A percentile compares a stretch with the other conserved stretches of the same genome.
These are phyloP conservation scores for Saiga tatarica DNA, from an alignment of 2,113 vertebrate species.

Conservation along the genomic window DNA sequence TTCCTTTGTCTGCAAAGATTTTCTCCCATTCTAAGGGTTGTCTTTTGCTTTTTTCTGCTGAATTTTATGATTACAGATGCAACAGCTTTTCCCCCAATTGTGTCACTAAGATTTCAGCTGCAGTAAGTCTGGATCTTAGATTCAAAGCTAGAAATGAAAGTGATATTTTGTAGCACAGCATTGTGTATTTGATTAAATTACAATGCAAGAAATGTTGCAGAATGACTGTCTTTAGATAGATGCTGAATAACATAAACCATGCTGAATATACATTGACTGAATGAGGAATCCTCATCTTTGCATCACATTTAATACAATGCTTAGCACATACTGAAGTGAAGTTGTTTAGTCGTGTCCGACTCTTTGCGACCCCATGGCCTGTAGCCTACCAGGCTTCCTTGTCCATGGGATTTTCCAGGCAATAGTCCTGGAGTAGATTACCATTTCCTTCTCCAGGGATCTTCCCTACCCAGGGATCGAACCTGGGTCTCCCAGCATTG, in stretches of 20 bases:
- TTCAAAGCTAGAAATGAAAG: conserved; percentile 1
- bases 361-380: too few species aligned
- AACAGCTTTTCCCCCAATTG: not conserved
- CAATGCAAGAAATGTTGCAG: not conserved
- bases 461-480: too few species aligned
- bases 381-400: too few species aligned
- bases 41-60: not conserved
- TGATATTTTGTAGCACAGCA: not conserved
- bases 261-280: not conserved
- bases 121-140: not conserved
- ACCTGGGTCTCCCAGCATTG: too few species aligned
- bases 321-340: not conserved
- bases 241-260: not conserved
- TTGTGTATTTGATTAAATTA: not conserved
- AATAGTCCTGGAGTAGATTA: too few species aligned
- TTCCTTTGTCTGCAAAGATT: not conserved
- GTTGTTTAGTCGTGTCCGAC: too few species aligned
- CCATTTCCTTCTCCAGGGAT: too few species aligned
- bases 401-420: too few species aligned
- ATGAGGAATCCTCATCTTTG: not conserved
- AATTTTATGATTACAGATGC: not conserved
- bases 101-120: not conserved
- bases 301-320: not conserved
- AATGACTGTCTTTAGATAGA: not conserved
- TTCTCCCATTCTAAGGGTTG: not conserved